Conservation (phyloP, 1,140 invertebrate species). For the Heliconius eleuchia region DNA sequence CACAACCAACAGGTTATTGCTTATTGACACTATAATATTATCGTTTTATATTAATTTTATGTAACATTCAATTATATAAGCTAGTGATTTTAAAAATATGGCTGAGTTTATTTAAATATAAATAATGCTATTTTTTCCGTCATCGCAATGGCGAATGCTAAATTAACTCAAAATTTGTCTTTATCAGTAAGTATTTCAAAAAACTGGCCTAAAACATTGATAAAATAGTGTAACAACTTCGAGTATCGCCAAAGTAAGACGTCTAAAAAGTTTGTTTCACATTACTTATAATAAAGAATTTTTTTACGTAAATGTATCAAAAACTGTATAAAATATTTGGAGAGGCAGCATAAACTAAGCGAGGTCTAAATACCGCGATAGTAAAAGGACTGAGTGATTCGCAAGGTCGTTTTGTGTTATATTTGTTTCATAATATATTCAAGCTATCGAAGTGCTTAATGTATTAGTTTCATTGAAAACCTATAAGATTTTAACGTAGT, state of each 20-base stretch:
- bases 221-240: too few species aligned
- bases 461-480: not conserved
- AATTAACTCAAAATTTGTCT: too few species aligned
- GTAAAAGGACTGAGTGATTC: conserved; percentile 12
- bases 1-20: conserved; percentile 25
- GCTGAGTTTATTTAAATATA: not conserved
- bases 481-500: not conserved
- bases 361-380: conserved; percentile 11
- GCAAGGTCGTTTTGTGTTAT: not conserved
- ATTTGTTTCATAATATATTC: not conserved
- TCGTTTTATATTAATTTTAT: conserved; percentile 21
- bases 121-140: not conserved
- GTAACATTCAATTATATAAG: conserved; percentile 21
- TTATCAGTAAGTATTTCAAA: too few species aligned
- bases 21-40: conserved; percentile 26
- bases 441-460: not conserved
- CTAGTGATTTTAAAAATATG: conserved; percentile 11
- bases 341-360: not conserved
- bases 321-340: conserved; percentile 3
- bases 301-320: not conserved
- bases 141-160: too few species aligned
- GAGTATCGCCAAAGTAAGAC: too few species aligned
- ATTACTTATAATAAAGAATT: not conserved
- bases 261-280: too few species aligned
- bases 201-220: too few species aligned